phyloP scores from a whole-genome alignment of 23 tunicate genomes.

The Halocynthia aurantium region DNA sequence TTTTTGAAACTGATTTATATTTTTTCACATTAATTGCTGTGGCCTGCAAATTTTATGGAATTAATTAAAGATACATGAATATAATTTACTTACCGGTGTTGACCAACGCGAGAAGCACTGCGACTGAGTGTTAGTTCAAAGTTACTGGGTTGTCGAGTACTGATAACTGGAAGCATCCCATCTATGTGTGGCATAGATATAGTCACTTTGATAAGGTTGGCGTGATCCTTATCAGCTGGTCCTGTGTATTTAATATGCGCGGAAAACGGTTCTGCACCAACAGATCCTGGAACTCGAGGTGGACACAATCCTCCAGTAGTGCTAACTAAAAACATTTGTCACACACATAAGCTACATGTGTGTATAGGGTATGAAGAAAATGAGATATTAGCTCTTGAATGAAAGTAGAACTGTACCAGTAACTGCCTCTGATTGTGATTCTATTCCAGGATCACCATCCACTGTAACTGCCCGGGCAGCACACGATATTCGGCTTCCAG shows the following conservation, averaged over 20 bases:
- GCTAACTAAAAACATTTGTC: slow-evolving; percentile 48
- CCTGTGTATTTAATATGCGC: slow-evolving; percentile 92
- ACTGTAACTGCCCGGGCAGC: slow-evolving; percentile 87
- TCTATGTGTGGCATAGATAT: slow-evolving; percentile 90
- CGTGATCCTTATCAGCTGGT: slow-evolving; percentile 57
- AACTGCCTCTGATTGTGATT: slow-evolving; percentile 72
- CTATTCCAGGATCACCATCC: slow-evolving; percentile 94
- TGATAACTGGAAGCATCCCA: slow-evolving; percentile 95
- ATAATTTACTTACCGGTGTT: slow-evolving; percentile 64
- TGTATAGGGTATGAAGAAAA: neutral
- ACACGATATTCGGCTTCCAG: slow-evolving; percentile 85
- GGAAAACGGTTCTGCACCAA: slow-evolving; percentile 97
- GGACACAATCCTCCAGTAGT: slow-evolving; percentile 55
- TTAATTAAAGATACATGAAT: neutral
- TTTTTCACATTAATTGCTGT: neutral
- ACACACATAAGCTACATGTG: neutral
- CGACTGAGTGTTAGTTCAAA: slow-evolving; percentile 86
- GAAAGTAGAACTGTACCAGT: slow-evolving; percentile 39
- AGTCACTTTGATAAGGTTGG: slow-evolving; percentile 73
- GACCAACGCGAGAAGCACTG: slow-evolving; percentile 69
- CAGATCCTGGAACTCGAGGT: slow-evolving; percentile 70
- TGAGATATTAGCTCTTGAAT: neutral
- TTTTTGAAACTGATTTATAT: too few relatives aligned
- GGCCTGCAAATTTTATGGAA: neutral
- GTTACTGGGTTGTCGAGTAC: slow-evolving; percentile 82